Evolutionary conservation across 2,113 vertebrate genomes (phyloP), one percentile per base, ranked within the genome.

Genomic region (Spilogale gracilis): DNA sequence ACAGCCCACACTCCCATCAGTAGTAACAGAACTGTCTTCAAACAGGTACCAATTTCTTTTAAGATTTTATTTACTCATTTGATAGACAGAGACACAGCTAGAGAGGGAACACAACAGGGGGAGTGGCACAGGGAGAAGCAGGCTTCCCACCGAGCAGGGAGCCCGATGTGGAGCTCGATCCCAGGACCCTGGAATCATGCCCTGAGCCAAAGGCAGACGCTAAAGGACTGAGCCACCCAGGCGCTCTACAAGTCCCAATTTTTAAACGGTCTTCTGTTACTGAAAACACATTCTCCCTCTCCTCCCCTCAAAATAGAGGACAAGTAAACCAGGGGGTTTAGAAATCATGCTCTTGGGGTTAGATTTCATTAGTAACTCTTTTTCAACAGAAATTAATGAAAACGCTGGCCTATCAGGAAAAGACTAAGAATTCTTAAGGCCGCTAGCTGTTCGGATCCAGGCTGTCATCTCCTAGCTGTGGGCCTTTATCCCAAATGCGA

Each of bases 351-450:
- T 67, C 50, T 25, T 21, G 84, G 61, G 54, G 45, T 60, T 65
- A 80, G 52, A 95, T 94, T 94, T 89, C 60, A 48, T 25, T 38
- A 88, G 86, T n/a, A 83, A 80, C 74, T 78, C 87, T 48, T 92
- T 88, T 76, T 60, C 69, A 69, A 11, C 30, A n/a, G 63, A 91
- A 84, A 86, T 16, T 27, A 52, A 71, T 7, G 25, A 52, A 74
- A 69, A 78, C 32, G 27, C 52, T 58, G 69, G 20, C 25, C n/a
- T 9, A 65, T 76, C 17, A 65, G 67, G 82, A 81, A 91, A 61
- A 60, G 76, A 48, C 50, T 5, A 45, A 83, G 56, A n/a, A 17
- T 69, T 78, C 32, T 30, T 45, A 74, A 84, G 69, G 30, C 11
- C 17, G 25, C 56, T 63, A 16, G 58, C 58, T 17, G 6, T 14